Evolutionary conservation across 2,888 invertebrate species (phyloP), one percentile per base, ranked within the genome.

Genomic region (Oeneis ivallda): DNA sequence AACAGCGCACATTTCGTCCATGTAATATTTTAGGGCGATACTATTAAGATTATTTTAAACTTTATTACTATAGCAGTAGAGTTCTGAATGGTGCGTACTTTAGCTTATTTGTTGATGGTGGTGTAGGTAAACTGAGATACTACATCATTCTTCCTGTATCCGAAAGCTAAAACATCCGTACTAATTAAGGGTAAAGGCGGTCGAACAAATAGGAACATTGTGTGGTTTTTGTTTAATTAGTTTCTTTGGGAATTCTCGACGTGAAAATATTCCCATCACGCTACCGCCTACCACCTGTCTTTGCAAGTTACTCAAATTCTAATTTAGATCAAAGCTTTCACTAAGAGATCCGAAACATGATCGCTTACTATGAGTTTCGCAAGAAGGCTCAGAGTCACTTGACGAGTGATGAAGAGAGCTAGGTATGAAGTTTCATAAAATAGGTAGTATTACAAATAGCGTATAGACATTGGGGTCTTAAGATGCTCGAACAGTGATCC

Each of bases 131-230:
- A 41, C 41, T 19, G 56, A 13, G 56, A 56, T 56, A 52, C 52
- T 52, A 71, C 45, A 26, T 60, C 45, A 59, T 47, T 64, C 43
- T 52, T 61, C 61, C 59, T 47, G 59, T 64, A 54, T 53, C 45
- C 58, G 34, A 45, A 53, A 60, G 37, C 43, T 45, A 26, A 60
- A 52, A 65, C 59, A 65, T 65, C 64, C 60, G 43, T 53, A 59
- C 53, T 65, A 65, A 65, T 65, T 65, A 65, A 65, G 53, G 32
- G 64, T 39, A 65, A 60, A 49, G 50, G 50, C 19, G 49, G 41
- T 10, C 50, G 60, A 26, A 32, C 41, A 61, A 52, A 61, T 61
- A 52, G 49, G 11, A 13, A 37, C 13, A 5, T 19, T 50, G 19
- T 39, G 60, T 49, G 37, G 26, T 19, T 50, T 60, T 60, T 37